These are phyloP conservation scores for Lithobius niger DNA, from an alignment of 1,140 invertebrate species.

Conservation along the genomic window DNA sequence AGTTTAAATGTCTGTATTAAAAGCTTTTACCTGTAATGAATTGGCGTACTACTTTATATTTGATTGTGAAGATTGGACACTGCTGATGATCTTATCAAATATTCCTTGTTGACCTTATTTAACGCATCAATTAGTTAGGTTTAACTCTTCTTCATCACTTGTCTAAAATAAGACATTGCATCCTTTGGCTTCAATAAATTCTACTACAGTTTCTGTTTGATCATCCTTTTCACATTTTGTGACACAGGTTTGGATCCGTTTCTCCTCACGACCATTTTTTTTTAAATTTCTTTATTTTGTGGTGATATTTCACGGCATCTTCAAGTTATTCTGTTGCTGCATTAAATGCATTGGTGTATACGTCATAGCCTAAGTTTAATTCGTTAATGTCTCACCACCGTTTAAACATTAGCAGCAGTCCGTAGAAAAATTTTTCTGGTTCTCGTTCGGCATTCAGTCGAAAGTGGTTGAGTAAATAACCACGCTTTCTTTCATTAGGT, in stretches of 20 bases:
- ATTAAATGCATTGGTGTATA: neutral
- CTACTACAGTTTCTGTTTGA: neutral
- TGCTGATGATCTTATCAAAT: neutral
- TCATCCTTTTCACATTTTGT: too few species aligned
- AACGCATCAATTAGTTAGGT: neutral
- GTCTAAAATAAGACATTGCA: neutral
- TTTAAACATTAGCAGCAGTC: constrained; percentile 3
- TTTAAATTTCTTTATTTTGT: neutral
- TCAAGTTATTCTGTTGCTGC: neutral
- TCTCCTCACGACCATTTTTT: neutral
- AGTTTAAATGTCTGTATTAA: neutral
- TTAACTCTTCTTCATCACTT: neutral
- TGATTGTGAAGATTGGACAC: too few species aligned
- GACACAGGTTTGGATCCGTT: neutral
- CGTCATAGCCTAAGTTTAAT: too few species aligned
- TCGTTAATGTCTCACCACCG: constrained; percentile 5
- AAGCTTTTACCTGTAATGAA: constrained; percentile 10
- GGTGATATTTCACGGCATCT: neutral
- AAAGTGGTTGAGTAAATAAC: constrained; percentile 2
- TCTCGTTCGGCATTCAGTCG: neutral
- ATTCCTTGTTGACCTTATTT: neutral
- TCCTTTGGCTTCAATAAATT: neutral
- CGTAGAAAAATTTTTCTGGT: constrained; percentile 8
- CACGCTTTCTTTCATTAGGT: constrained; percentile 1
- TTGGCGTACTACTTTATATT: neutral